Percentiles rank a stretch among this genome's conserved stretches.
Evolutionary conservation across 2,113 vertebrate genomes (phyloP).

Genomic region (Ceyx melanurus): DNA sequence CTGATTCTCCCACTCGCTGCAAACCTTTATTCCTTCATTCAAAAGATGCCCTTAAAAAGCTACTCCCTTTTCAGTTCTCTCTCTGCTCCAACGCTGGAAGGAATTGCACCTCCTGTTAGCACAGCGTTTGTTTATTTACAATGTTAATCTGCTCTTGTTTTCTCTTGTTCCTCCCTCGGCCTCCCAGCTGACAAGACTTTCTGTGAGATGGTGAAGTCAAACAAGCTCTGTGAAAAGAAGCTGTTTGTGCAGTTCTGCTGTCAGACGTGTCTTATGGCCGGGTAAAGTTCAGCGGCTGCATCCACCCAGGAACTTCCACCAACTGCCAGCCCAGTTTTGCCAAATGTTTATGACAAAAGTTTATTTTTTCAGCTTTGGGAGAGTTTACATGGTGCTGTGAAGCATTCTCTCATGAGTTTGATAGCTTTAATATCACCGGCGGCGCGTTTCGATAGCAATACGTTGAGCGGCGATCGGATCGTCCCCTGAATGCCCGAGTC

Average conservation of each 20-base stretch:
- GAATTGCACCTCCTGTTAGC: not conserved
- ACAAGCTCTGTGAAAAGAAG: slow-evolving; percentile 90
- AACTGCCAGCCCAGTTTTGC: slow-evolving; percentile 50
- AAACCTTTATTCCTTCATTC: slow-evolving; percentile 26
- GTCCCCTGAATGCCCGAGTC: not conserved
- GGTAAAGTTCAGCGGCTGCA: slow-evolving; percentile 70
- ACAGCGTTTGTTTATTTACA: slow-evolving; percentile 43
- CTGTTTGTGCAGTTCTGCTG: slow-evolving; percentile 93
- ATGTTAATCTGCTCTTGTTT: slow-evolving; percentile 57
- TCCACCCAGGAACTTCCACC: slow-evolving; percentile 40
- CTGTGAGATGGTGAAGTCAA: slow-evolving; percentile 93
- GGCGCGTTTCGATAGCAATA: slow-evolving; percentile 14
- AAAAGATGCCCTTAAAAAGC: slow-evolving; percentile 21
- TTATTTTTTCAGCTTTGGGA: slow-evolving; percentile 60
- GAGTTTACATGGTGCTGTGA: slow-evolving; percentile 55
- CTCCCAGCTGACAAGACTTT: slow-evolving; percentile 86
- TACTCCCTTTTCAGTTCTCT: not conserved
- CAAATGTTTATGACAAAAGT: slow-evolving; percentile 60
- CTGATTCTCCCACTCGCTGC: slow-evolving; percentile 33
- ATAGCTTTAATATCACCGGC: slow-evolving; percentile 66
- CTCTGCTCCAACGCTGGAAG: not conserved
- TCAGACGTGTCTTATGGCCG: slow-evolving; percentile 87
- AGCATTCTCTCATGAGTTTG: slow-evolving; percentile 11
- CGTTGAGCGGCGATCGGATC: slow-evolving; percentile 2
- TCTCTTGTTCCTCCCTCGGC: slow-evolving; percentile 11